Conservation (phyloP, 2,113 vertebrate species). For the Pollachius pollachius region DNA sequence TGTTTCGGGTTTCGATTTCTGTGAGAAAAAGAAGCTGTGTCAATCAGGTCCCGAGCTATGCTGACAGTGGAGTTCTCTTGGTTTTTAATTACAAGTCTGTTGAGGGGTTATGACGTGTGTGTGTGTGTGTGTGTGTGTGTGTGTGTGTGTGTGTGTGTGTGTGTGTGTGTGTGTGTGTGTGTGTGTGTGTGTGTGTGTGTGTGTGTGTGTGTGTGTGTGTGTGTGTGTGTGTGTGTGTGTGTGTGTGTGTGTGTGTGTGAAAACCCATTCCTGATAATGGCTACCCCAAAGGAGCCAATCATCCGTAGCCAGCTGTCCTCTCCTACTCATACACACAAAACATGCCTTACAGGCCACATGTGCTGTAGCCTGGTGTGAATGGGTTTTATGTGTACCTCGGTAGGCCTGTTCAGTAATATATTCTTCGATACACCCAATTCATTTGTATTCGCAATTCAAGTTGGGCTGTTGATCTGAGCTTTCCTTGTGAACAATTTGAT, state of each 20-base stretch:
- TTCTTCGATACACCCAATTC: no score
- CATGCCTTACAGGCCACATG: conserved; percentile 23
- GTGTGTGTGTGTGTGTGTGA: conserved; percentile 7
- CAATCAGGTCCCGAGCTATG: background rate
- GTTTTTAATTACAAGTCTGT: conserved; percentile 14
- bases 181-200: no score
- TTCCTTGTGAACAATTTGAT: no score
- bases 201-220: no score
- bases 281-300: conserved; percentile 68
- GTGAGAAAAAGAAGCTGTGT: background rate
- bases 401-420: no score
- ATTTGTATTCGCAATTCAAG: no score
- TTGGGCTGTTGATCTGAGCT: no score
- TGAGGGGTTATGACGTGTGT: conserved; percentile 51
- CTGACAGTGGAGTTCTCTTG: conserved; percentile 13
- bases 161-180: no score
- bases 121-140: background rate
- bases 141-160: no score
- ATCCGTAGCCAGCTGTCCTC: conserved; percentile 55
- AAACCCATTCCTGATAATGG: conserved; percentile 53
- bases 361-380: conserved; percentile 37
- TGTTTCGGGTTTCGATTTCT: background rate
- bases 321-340: background rate
- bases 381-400: no score
- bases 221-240: background rate